Evolutionary conservation across 2,888 invertebrate species (phyloP).

Genomic region (Aphodius granarius): DNA sequence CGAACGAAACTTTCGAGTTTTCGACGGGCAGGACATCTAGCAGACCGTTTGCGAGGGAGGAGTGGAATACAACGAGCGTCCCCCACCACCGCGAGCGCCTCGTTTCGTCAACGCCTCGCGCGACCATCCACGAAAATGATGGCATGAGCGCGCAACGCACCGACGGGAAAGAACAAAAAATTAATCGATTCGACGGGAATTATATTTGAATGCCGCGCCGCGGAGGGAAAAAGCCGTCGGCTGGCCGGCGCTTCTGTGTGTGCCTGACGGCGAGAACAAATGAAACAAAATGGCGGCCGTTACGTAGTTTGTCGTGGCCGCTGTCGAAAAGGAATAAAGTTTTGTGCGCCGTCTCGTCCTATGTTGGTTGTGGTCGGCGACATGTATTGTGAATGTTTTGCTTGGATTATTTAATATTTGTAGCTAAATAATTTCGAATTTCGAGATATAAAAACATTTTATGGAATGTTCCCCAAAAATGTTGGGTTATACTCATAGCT

Average conservation of each 20-base stretch:
- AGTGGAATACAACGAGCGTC: not conserved
- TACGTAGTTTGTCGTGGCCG: not conserved
- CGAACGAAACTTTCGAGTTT: not conserved
- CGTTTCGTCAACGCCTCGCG: not conserved
- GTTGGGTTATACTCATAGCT: too few relatives aligned
- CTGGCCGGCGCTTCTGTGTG: not conserved
- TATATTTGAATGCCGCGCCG: not conserved
- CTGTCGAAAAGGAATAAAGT: not conserved
- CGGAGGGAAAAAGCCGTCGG: not conserved
- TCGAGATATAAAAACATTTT: too few relatives aligned
- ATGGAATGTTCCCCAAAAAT: too few relatives aligned
- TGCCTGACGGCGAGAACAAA: not conserved
- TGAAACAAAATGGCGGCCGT: not conserved
- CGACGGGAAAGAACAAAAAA: not conserved
- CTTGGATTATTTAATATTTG: too few relatives aligned
- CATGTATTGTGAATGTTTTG: not conserved
- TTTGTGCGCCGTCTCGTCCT: not conserved
- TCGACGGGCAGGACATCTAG: not conserved
- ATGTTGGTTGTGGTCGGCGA: not conserved
- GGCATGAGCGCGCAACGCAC: not conserved
- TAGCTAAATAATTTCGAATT: too few relatives aligned
- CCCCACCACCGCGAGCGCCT: not conserved
- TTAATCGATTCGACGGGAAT: not conserved
- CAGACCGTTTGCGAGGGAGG: not conserved
- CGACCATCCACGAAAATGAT: not conserved